Evolutionary conservation across 1,140 invertebrate species (phyloP).

Genomic region (Bombyx mori): DNA sequence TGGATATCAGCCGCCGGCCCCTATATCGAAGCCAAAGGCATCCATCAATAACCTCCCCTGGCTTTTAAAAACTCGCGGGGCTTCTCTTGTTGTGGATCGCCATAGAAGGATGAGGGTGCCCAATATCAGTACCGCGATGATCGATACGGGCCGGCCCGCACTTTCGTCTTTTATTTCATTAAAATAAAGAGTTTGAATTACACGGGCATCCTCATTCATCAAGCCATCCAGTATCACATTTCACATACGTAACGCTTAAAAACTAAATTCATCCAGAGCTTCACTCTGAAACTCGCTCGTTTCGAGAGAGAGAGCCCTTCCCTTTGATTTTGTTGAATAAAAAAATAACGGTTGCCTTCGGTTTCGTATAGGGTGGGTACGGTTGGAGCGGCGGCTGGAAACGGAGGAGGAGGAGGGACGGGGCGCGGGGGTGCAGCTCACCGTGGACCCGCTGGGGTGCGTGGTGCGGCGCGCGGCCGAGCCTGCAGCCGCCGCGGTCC

Average conservation of each 20-base stretch:
- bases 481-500: constrained; percentile 57
- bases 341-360: constrained; percentile 77
- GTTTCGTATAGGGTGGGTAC: constrained; percentile 80
- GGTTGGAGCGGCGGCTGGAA: constrained; percentile 63
- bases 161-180: no score
- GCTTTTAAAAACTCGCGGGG: constrained; percentile 2
- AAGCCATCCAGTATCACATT: no score
- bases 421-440: constrained; percentile 73
- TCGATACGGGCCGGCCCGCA: no score
- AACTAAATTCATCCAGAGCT: neutral
- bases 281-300: neutral
- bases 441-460: constrained; percentile 81
- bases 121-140: no score
- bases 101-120: no score
- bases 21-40: constrained; percentile 69
- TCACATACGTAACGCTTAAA: no score
- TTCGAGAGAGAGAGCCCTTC: constrained; percentile 1
- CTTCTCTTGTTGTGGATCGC: constrained; percentile 21
- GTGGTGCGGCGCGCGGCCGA: constrained; percentile 67
- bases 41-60: constrained; percentile 27
- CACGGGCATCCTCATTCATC: no score
- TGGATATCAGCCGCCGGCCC: constrained; percentile 18
- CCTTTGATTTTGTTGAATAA: neutral
- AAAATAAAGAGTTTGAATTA: no score
- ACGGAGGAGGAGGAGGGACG: constrained; percentile 12